These are phyloP conservation scores for Clivina fossor DNA, from an alignment of 2,888 invertebrate species.

Conservation along the genomic window DNA sequence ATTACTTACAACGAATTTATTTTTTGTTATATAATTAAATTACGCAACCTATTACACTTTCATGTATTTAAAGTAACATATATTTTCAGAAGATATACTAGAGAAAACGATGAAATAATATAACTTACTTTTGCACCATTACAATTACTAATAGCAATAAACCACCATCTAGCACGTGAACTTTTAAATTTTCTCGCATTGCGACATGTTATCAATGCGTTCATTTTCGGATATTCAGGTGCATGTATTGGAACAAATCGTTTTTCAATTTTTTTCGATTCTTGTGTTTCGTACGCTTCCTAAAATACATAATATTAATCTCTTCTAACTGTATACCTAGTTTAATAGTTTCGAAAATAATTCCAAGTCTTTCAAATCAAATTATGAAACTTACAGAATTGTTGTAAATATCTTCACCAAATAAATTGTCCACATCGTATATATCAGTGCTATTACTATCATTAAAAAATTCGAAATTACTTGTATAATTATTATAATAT, in stretches of 20 bases:
- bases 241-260: slow-evolving; percentile 50
- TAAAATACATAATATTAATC: slow-evolving; percentile 1
- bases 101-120: no score
- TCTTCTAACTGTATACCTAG: background rate
- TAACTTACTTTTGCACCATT: slow-evolving; percentile 62
- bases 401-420: slow-evolving; percentile 22
- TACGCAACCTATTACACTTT: no score
- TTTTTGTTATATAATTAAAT: no score
- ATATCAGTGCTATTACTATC: slow-evolving; percentile 3
- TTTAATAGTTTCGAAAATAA: background rate
- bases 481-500: background rate
- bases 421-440: slow-evolving; percentile 24
- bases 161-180: slow-evolving; percentile 92
- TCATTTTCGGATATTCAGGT: slow-evolving; percentile 49
- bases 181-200: slow-evolving; percentile 75
- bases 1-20: no score
- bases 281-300: slow-evolving; percentile 20
- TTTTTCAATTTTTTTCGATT: slow-evolving; percentile 38
- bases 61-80: no score
- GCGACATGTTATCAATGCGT: slow-evolving; percentile 61
- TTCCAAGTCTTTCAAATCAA: background rate
- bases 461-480: no score
- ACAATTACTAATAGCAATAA: slow-evolving; percentile 83
- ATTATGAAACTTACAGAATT: slow-evolving; percentile 11
- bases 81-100: no score